Conservation (phyloP, 2,797 vertebrate genomes). For the Xyrichtys novacula region DNA sequence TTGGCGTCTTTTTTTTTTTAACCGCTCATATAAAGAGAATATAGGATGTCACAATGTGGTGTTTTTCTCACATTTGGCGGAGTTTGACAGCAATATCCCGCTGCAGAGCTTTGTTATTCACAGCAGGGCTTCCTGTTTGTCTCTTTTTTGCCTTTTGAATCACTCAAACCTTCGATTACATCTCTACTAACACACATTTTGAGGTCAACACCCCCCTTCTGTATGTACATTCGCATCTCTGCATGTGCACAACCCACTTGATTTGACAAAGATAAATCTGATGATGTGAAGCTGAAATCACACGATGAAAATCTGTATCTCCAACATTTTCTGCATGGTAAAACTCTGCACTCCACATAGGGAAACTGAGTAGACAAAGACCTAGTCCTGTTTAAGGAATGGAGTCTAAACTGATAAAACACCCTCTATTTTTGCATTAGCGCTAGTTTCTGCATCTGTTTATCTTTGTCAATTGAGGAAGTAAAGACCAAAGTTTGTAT, state of each 20-base stretch:
- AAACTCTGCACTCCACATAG: background rate
- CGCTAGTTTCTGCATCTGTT: conserved; percentile 29
- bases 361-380: background rate
- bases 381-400: background rate
- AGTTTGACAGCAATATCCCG: conserved; percentile 27
- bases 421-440: conserved; percentile 56
- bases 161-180: conserved; percentile 64
- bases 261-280: conserved; percentile 1
- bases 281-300: background rate
- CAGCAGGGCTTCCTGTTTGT: conserved; percentile 81
- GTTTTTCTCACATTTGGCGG: background rate
- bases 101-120: conserved; percentile 36
- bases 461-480: conserved; percentile 53
- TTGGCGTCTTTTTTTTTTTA: background rate
- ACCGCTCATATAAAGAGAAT: conserved; percentile 8
- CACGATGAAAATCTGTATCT: background rate
- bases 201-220: conserved; percentile 35
- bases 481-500: conserved; percentile 13
- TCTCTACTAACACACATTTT: conserved; percentile 50
- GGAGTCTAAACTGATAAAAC: background rate
- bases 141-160: conserved; percentile 59
- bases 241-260: conserved; percentile 43
- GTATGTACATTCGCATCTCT: background rate
- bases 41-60: background rate
- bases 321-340: background rate